Evolutionary conservation across 2,113 vertebrate genomes (phyloP).

Genomic region (Dunckerocampus dactyliophorus): DNA sequence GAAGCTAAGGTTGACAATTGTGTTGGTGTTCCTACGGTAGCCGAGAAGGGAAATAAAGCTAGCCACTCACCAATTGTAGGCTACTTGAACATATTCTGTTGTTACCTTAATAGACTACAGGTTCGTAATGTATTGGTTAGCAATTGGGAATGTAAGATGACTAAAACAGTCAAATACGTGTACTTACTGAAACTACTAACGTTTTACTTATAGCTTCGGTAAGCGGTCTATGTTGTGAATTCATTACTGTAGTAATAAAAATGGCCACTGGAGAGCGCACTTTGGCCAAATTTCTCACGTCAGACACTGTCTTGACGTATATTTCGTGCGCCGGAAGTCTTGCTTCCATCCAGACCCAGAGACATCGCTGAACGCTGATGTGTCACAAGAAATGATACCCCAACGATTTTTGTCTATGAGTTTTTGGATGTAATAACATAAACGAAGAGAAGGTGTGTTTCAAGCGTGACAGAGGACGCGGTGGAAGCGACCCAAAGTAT

Average conservation of each 20-base stretch:
- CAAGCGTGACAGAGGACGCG: constrained; percentile 35
- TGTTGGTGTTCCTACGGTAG: no score
- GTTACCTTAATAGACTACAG: no score
- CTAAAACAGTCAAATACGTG: no score
- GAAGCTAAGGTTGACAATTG: rapidly evolving
- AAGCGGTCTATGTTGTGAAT: neutral
- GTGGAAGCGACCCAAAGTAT: constrained; percentile 15
- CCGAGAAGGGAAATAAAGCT: no score
- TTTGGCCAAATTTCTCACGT: neutral
- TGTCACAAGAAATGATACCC: constrained; percentile 36
- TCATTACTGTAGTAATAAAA: neutral
- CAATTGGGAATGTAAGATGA: no score
- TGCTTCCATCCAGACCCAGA: neutral
- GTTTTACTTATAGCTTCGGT: no score
- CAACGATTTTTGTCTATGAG: neutral
- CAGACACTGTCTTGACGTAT: constrained; percentile 16
- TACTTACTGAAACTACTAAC: no score
- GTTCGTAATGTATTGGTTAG: no score
- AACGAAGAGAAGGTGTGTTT: neutral
- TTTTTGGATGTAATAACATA: neutral
- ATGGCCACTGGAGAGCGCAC: constrained; percentile 25
- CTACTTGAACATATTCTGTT: no score
- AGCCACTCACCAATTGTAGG: no score
- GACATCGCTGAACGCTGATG: constrained; percentile 52
- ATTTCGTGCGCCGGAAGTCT: constrained; percentile 51